These are phyloP conservation scores for Hedychridium roseum DNA, from an alignment of 2,888 invertebrate species.

Conservation along the genomic window DNA sequence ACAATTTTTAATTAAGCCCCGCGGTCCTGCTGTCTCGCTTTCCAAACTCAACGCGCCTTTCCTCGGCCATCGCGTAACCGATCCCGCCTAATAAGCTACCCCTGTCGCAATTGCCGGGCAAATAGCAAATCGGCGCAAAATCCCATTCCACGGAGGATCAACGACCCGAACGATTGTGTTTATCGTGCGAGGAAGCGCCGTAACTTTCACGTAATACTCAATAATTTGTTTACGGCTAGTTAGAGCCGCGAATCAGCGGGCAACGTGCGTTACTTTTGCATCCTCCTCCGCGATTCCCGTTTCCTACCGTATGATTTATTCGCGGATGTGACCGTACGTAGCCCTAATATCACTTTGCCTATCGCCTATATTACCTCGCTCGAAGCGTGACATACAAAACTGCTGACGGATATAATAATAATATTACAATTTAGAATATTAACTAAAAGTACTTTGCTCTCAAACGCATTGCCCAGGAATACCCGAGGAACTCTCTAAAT, in stretches of 20 bases:
- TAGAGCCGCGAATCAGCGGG: neutral
- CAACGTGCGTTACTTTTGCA: neutral
- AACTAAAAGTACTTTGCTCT: no score
- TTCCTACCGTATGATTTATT: no score
- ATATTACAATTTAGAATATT: no score
- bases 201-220: constrained; percentile 33
- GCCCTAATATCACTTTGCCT: no score
- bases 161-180: constrained; percentile 23
- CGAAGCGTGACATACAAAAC: no score
- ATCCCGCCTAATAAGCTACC: constrained; percentile 1
- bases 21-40: constrained; percentile 5
- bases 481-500: no score
- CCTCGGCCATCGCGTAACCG: neutral
- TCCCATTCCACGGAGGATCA: constrained; percentile 18
- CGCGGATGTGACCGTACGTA: no score
- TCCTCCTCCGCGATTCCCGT: no score
- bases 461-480: no score
- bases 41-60: constrained; percentile 10
- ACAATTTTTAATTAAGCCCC: constrained; percentile 25
- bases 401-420: no score
- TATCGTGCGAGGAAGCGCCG: constrained; percentile 24
- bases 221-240: constrained; percentile 19
- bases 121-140: constrained; percentile 23
- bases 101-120: constrained; percentile 14
- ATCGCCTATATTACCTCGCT: no score